A percentile compares a stretch with the other conserved stretches of the same genome.
These are phyloP conservation scores for Ditula angustiorana DNA, from an alignment of 2,888 invertebrate species.

Conservation along the genomic window DNA sequence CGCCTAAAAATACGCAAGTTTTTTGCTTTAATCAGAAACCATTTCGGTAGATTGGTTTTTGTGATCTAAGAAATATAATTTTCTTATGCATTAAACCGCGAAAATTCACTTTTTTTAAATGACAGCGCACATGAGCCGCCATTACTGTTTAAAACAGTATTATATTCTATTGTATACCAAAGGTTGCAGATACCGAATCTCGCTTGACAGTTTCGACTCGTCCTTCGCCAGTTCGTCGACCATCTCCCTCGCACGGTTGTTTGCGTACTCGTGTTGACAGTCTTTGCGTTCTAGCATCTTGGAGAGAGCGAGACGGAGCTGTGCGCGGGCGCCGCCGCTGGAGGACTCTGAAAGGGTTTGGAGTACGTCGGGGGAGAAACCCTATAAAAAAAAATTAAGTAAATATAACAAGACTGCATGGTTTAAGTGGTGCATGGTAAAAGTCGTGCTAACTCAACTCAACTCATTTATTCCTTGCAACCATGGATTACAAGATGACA, in stretches of 20 bases:
- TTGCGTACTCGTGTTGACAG: slow-evolving; percentile 85
- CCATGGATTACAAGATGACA: no score
- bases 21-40: no score
- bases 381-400: slow-evolving; percentile 65
- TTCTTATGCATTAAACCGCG: no score
- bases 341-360: slow-evolving; percentile 82
- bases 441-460: no score
- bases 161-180: slow-evolving; percentile 70
- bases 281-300: slow-evolving; percentile 86
- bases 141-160: not conserved
- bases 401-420: not conserved
- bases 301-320: slow-evolving; percentile 83
- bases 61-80: no score
- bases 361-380: slow-evolving; percentile 86
- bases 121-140: no score
- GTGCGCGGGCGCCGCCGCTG: slow-evolving; percentile 84
- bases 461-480: no score
- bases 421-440: no score
- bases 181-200: slow-evolving; percentile 86
- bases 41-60: no score
- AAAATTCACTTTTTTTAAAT: no score
- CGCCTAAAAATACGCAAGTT: no score
- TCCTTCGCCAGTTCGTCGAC: slow-evolving; percentile 84
- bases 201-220: slow-evolving; percentile 84
- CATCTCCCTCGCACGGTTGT: slow-evolving; percentile 82